Evolutionary conservation across 2,113 vertebrate genomes (phyloP), one percentile per base, ranked within the genome.

Genomic region (Daboia siamensis): DNA sequence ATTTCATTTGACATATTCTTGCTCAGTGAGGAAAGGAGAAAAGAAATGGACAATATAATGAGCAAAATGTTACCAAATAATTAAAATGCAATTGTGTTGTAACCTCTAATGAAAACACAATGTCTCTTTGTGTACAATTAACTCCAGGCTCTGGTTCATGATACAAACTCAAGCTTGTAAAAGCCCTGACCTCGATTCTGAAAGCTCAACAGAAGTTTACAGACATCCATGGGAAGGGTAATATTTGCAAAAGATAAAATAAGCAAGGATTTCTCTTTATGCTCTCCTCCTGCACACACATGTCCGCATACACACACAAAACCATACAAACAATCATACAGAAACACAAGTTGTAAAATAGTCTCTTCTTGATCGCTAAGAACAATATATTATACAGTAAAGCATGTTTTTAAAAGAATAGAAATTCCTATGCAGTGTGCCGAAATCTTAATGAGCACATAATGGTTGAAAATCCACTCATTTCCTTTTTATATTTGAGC

Each of bases 111-210:
- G 95, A 96, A 95, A 97, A 95, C 95, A 96, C 95, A 97, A 96
- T 97, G 96, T 93, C 94, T 94, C 96, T 97, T 97, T 97, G 97
- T 97, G 94, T 94, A 96, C 95, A 96, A 96, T 97, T 97, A 97
- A 97, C 94, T 97, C 95, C 94, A 95, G 96, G 96, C 96, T 97
- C 95, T 94, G 87, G 94, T 95, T 97, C 96, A 96, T 94, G 95
- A 96, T 96, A 96, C 96, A 96, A 95, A 96, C 93, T 96, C 96
- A 96, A 95, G 95, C 93, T 94, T 95, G 95, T 96, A 96, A 96
- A 96, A 97, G 95, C 96, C 92, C 94, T 97, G 96, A 97, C 96
- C 97, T 97, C 96, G 96, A 97, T 97, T 96, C 95, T 39, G 0
- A 93, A 95, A 91, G 95, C 94, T 94, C 93, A 96, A 94, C 91